Percentiles rank a stretch among this genome's conserved stretches.
Evolutionary conservation across 2,797 vertebrate species (phyloP).

Genomic region (Etheostoma perlongum): DNA sequence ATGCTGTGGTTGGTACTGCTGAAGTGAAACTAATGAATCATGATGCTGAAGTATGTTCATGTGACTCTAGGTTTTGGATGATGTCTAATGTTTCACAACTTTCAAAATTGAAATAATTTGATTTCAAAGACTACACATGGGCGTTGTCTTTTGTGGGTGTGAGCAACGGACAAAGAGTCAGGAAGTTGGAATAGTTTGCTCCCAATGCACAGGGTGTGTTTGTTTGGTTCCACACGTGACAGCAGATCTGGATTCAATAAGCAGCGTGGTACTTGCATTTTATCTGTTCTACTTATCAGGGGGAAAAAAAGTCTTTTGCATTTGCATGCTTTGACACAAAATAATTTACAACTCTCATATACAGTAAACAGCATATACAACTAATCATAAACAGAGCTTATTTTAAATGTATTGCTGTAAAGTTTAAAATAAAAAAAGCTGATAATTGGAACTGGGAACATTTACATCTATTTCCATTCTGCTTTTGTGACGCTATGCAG

Average conservation of each 20-base stretch:
- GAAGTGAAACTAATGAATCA: conserved; percentile 60
- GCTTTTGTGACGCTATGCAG: conserved; percentile 24
- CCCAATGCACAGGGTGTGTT: conserved; percentile 76
- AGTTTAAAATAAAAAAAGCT: background rate
- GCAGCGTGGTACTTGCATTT: conserved; percentile 40
- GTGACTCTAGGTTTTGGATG: conserved; percentile 35
- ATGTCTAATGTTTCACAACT: conserved; percentile 29
- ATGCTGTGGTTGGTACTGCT: conserved; percentile 41
- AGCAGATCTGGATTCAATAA: conserved; percentile 77
- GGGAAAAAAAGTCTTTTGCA: conserved; percentile 29
- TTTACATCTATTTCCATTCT: background rate
- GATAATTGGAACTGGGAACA: background rate
- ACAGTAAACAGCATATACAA: conserved; percentile 27
- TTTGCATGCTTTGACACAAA: conserved; percentile 9
- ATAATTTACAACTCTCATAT: conserved; percentile 6
- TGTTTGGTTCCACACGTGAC: conserved; percentile 76
- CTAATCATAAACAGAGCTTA: background rate
- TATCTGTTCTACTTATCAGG: conserved; percentile 56
- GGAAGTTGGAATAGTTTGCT: conserved; percentile 72
- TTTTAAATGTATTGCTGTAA: background rate
- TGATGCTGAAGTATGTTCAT: conserved; percentile 28
- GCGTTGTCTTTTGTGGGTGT: conserved; percentile 77
- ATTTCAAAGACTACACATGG: conserved; percentile 54
- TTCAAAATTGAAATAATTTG: background rate
- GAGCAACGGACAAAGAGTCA: conserved; percentile 65